Conservation (phyloP, 2,113 vertebrate genomes). For the Phoenicopterus ruber region DNA sequence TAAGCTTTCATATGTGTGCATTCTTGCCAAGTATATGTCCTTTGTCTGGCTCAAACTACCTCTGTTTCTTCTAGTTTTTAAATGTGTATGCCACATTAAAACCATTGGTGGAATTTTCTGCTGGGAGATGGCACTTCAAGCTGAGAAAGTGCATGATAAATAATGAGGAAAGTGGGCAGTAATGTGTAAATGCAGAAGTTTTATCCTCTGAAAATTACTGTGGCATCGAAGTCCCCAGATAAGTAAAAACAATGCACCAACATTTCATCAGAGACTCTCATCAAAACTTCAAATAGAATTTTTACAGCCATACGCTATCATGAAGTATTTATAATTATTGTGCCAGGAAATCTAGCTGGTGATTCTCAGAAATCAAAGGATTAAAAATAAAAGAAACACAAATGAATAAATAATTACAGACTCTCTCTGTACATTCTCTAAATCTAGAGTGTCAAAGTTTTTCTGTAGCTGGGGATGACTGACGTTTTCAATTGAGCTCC, state of each 20-base stretch:
- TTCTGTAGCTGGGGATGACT: neutral
- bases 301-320: slow-evolving; percentile 10
- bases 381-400: slow-evolving; percentile 46
- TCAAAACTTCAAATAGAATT: slow-evolving; percentile 64
- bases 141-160: neutral
- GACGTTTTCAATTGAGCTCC: neutral
- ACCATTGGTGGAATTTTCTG: neutral
- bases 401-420: slow-evolving; percentile 55
- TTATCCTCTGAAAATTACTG: neutral
- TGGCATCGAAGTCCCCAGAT: neutral
- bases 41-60: neutral
- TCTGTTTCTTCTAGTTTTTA: neutral
- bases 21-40: neutral
- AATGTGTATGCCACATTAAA: neutral
- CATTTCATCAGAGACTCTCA: slow-evolving; percentile 24
- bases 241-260: neutral
- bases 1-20: neutral
- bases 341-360: slow-evolving; percentile 40
- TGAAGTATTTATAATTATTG: slow-evolving; percentile 62
- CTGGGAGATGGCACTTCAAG: neutral
- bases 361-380: slow-evolving; percentile 51
- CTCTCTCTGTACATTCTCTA: neutral
- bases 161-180: neutral
- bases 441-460: neutral
- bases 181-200: neutral